Evolutionary conservation across 2,113 vertebrate species (phyloP).

Genomic region (Mormoops blainvillei): DNA sequence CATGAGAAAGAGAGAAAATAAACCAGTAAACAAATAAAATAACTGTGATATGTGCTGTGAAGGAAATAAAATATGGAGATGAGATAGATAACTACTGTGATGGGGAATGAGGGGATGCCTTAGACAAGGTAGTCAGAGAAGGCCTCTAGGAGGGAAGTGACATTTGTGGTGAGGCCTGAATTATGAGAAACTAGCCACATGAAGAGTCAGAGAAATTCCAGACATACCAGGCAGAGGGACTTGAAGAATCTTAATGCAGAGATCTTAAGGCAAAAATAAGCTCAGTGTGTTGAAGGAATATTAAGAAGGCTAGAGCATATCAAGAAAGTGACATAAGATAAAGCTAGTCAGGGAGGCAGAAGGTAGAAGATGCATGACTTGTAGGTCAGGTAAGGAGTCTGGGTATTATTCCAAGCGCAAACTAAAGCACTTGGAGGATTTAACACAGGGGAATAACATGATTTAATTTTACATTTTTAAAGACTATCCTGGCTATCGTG

Average conservation of each 20-base stretch:
- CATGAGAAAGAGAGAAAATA: not conserved
- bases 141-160: not conserved
- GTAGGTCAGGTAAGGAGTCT: not conserved
- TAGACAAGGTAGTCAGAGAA: not conserved
- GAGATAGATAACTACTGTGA: not conserved
- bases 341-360: not conserved
- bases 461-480: not conserved
- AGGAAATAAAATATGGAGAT: not conserved
- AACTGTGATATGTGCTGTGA: not conserved
- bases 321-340: not conserved
- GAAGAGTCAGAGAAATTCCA: not conserved
- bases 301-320: not conserved
- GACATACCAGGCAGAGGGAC: not conserved
- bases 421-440: not conserved
- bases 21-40: not conserved
- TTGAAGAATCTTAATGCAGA: not conserved
- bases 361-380: not conserved
- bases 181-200: not conserved
- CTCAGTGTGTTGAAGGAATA: not conserved
- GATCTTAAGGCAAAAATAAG: not conserved
- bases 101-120: not conserved
- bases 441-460: not conserved
- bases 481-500: not conserved
- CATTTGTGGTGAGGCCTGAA: not conserved
- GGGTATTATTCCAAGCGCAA: not conserved